Base-by-base conservation (phyloP, 2,797 vertebrate genomes). In the Cirrhinus mrigala region DNA sequence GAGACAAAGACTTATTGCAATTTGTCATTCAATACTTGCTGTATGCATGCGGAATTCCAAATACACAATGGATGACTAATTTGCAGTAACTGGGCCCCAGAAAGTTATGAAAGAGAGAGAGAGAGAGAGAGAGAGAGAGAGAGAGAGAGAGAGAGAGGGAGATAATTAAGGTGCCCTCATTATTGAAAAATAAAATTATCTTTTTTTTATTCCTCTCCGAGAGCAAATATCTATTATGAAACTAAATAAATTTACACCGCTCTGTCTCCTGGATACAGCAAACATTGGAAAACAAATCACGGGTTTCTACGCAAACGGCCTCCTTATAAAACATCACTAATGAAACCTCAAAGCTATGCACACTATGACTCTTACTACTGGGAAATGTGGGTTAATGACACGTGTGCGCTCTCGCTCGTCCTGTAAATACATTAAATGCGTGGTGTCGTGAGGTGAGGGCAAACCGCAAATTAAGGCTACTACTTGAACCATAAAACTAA, bases 41-140 rank as follows among this genome's bases (percentile, higher is more conserved):
- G 79, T 77, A 79, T 93, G 92, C 92, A 92, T 90, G 90, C 92
- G 91, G 94, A 95, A 94, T 95, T 93, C 91, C 85, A 93, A 94
- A 93, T 89, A 92, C 89, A 92, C 92, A 92, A 92, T 92, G 91
- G 91, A 92, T 90, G 84, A 91, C 90, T 92, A 93, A 94, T 94
- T 94, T 93, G 90, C 90, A 90, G 90, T 80, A 91, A 92, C 90
- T 82, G 87, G 93, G 94, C 89, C 85, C 90, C 87, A 89, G 89
- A 93, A 93, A 93, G 90, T 89, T 89, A 73, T 90, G 89, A 94
- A 93, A 86, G 82, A 83, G 66, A 68, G 87, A 93, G 74, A 79
- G 92, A 92, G 44, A 44, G 40, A 44, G 7, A 44, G 5, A 44
- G 74, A 79, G 92, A 92, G 74, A 79, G 92, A 92, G 74, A 79